Base-by-base conservation (phyloP, 2,113 vertebrate species). In the Lota lota region DNA sequence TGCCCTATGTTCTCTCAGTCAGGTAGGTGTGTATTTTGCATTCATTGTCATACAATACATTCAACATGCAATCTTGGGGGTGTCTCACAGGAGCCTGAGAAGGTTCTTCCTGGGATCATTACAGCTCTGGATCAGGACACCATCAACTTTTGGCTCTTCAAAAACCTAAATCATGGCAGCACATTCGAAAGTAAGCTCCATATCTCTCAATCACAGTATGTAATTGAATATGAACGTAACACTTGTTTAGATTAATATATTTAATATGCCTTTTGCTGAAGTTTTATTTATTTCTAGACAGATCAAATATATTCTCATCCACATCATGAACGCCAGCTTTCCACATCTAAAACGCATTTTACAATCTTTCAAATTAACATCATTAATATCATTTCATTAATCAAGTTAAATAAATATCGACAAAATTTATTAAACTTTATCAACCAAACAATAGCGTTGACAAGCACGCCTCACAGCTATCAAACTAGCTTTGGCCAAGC, bases 321-420 rank as follows among this genome's bases (percentile, higher is more conserved):
- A 33, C 68, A 18, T 72, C 81, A n/a, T 86, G 40, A 86, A 79
- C 67, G 79, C 73, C 51, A 84, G 84, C 68, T 86, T 86, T 57
- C 76, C n/a, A n/a, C n/a, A n/a, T n/a, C 83, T 57, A 66, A 72
- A 74, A 64, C 7, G 47, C 16, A 18, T 5, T 58, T 40, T 20
- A 24, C 36, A 24, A 22, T 28, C 1, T 21, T 20, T 18, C 33
- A 33, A 65, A 21, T 60, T 21, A 7, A 58, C n/a, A 58, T 58
- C 11, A 60, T 14, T 10, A 14, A 2, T 22, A 7, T 54, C 4
- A n/a, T 47, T 53, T 28, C 3, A 17, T n/a, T n/a, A n/a, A n/a
- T n/a, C n/a, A n/a, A 53, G 51, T 53, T 53, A 7, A 7, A n/a
- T n/a, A n/a, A n/a, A n/a, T n/a, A n/a, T 53, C 51, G 2, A 3